phyloP scores from a whole-genome alignment of 1,140 invertebrate species.

The Lamellibrachia luymesi region DNA sequence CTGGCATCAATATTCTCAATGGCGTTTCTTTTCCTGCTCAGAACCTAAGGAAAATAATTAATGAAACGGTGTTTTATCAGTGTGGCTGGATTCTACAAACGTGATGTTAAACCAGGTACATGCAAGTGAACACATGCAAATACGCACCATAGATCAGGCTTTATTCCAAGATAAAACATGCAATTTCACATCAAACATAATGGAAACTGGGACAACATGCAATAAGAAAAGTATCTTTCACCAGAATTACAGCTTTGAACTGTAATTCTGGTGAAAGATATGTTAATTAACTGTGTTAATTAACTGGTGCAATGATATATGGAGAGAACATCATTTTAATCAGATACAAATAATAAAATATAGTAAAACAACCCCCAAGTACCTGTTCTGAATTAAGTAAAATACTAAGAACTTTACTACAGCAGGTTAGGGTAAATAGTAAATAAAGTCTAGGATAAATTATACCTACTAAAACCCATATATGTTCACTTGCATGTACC shows the following conservation, averaged over 20 bases:
- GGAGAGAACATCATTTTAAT: too few relatives aligned
- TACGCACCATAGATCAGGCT: background rate
- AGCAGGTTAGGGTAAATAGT: too few relatives aligned
- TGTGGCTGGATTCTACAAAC: background rate
- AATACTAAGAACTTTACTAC: too few relatives aligned
- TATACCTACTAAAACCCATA: background rate
- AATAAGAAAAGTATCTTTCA: background rate
- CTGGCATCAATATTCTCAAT: background rate
- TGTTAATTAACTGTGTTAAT: too few relatives aligned
- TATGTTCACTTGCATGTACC: background rate
- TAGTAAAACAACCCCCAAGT: too few relatives aligned
- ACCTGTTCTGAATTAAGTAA: too few relatives aligned
- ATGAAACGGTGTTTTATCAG: background rate
- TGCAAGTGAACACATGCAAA: background rate
- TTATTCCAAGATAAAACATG: background rate
- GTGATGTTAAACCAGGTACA: background rate
- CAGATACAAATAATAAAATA: too few relatives aligned
- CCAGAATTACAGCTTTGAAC: background rate
- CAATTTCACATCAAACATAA: constrained; percentile 1
- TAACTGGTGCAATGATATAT: background rate
- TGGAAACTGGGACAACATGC: background rate
- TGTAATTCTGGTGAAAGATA: background rate
- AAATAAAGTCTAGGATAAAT: too few relatives aligned
- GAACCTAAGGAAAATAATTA: background rate
- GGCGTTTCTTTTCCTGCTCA: background rate